A percentile compares a stretch with the other conserved stretches of the same genome.
phyloP scores from a whole-genome alignment of 2,797 vertebrate genomes.

The Balearica regulorum region DNA sequence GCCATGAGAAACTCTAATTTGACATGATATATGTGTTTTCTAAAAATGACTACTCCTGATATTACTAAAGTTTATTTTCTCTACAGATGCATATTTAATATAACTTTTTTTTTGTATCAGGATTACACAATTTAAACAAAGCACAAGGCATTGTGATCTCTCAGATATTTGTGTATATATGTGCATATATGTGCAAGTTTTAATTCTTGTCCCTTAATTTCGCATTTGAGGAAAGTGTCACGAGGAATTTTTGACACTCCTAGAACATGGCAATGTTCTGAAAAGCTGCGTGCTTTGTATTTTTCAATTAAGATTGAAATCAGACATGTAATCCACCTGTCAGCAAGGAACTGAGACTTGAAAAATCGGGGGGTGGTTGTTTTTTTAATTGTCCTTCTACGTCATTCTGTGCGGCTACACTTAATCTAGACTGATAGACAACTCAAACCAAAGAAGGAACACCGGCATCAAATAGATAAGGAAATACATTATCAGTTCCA shows the following conservation, averaged over 20 bases:
- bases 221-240: background rate
- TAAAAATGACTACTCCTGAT: background rate
- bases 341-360: background rate
- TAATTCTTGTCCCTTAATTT: conserved; percentile 7
- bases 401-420: background rate
- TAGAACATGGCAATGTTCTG: background rate
- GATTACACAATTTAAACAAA: background rate
- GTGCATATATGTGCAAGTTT: background rate
- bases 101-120: background rate
- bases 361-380: background rate
- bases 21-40: background rate
- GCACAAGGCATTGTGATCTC: background rate
- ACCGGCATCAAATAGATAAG: background rate
- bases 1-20: background rate
- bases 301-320: conserved; percentile 42
- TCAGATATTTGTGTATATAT: background rate
- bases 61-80: background rate
- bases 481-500: background rate
- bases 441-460: background rate
- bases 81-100: background rate
- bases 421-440: conserved; percentile 20
- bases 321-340: conserved; percentile 23
- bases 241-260: background rate
- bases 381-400: background rate
- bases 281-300: conserved; percentile 12